Percentiles rank a stretch among this genome's conserved stretches.
phyloP scores from a whole-genome alignment of 1,140 invertebrate genomes.

The Ostrea denselamellosa region DNA sequence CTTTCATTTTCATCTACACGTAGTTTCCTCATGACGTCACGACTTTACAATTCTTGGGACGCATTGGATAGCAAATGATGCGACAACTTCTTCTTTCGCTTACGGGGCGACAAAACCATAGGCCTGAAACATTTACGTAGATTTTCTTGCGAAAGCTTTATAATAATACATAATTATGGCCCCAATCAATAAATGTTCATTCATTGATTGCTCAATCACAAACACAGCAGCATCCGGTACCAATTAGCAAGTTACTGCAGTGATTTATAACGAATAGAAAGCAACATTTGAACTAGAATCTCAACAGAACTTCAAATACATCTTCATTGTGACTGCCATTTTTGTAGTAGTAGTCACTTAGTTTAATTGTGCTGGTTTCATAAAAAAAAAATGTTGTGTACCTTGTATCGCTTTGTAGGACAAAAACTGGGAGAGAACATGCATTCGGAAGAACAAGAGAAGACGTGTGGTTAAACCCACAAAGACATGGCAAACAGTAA shows the following conservation, averaged over 20 bases:
- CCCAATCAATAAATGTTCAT: constrained; percentile 22
- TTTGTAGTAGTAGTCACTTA: neutral
- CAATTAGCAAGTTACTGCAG: constrained; percentile 12
- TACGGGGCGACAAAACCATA: neutral
- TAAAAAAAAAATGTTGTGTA: neutral
- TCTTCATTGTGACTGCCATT: neutral
- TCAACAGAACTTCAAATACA: neutral
- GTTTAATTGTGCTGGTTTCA: neutral
- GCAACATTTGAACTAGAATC: neutral
- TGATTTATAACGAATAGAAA: constrained; percentile 12
- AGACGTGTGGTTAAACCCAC: no score
- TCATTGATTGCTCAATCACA: constrained; percentile 30
- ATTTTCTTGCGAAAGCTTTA: constrained; percentile 2
- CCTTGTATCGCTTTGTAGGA: no score
- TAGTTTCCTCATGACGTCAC: neutral
- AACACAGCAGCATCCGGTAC: neutral
- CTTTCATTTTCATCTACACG: neutral
- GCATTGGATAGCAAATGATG: neutral
- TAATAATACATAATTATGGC: constrained; percentile 5
- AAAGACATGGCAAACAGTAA: no score
- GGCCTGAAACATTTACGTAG: constrained; percentile 6
- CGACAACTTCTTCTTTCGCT: neutral
- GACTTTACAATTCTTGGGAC: neutral
- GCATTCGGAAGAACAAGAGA: no score
- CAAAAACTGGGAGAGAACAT: no score